Percentiles rank a stretch among this genome's conserved stretches.
phyloP scores from a whole-genome alignment of 2,113 vertebrate species.

The Cyprinodon brontotheroides region DNA sequence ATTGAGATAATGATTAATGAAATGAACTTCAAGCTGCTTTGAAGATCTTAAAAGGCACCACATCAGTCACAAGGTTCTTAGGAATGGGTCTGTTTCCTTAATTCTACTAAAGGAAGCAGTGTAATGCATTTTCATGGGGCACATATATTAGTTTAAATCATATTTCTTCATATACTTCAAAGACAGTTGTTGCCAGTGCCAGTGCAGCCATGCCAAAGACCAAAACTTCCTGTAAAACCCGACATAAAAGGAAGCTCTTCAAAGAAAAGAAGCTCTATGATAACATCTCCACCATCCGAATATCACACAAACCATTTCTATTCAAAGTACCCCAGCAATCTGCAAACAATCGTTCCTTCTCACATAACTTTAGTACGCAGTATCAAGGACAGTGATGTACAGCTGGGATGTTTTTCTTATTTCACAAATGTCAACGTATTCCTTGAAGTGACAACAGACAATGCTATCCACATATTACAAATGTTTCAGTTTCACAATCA shows the following conservation, averaged over 20 bases:
- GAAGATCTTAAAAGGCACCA: too few relatives aligned
- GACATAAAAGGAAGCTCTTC: background rate
- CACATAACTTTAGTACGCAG: background rate
- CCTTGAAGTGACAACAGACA: slow-evolving; percentile 11
- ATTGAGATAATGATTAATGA: too few relatives aligned
- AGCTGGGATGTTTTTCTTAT: background rate
- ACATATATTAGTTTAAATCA: background rate
- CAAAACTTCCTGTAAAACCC: background rate
- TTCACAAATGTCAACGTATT: slow-evolving; percentile 35
- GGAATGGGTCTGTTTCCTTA: too few relatives aligned
- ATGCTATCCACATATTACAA: slow-evolving; percentile 27
- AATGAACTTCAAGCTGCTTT: too few relatives aligned
- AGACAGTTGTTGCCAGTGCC: background rate
- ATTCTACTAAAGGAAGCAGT: too few relatives aligned
- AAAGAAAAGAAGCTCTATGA: too few relatives aligned
- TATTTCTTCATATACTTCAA: background rate
- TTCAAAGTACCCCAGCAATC: background rate
- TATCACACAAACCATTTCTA: background rate
- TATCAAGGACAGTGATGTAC: background rate
- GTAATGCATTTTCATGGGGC: background rate
- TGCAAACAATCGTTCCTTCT: background rate
- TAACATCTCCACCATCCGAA: background rate
- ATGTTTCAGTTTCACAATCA: slow-evolving; percentile 26
- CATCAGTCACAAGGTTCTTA: too few relatives aligned
- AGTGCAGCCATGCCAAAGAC: background rate